Conservation (phyloP, 53 echinoderm and acorn worm genomes). For the Crossaster papposus region DNA sequence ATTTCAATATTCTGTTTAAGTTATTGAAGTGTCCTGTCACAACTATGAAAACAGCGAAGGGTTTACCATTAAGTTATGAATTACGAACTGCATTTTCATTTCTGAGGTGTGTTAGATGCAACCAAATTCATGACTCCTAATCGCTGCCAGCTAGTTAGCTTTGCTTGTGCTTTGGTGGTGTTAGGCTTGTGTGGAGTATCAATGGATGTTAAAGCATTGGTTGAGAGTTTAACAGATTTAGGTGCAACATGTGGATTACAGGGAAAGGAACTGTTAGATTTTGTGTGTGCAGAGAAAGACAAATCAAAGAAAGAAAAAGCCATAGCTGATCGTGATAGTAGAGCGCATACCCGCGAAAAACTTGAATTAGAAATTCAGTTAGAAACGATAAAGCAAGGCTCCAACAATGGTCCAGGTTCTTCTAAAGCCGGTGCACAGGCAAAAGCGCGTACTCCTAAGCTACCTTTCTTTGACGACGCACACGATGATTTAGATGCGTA, state of each 20-base stretch:
- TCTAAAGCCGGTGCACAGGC: not conserved
- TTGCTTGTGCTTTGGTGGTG: not conserved
- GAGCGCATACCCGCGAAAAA: not conserved
- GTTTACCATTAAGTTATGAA: not conserved
- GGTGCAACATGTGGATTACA: conserved; percentile 23
- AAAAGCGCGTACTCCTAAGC: conserved; percentile 24
- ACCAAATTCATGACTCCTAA: not conserved
- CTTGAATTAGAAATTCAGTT: conserved; percentile 3
- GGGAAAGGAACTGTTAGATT: conserved; percentile 28
- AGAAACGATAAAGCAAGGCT: not conserved
- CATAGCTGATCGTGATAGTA: not conserved
- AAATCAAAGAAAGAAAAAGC: conserved; percentile 12
- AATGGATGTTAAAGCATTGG: conserved; percentile 16
- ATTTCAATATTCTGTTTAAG: not conserved
- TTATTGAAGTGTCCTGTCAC: not conserved
- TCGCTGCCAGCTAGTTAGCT: not conserved
- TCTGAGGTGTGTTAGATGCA: not conserved
- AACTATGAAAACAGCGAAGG: not conserved
- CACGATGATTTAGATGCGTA: conserved; percentile 47
- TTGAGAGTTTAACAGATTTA: not conserved
- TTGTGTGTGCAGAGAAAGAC: conserved; percentile 26
- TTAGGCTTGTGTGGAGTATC: not conserved
- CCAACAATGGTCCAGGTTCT: not conserved
- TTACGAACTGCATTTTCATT: not conserved
- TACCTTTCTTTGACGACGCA: conserved; percentile 26